Base-by-base conservation (phyloP, 2,888 invertebrate species). In the Aphodius granarius region DNA sequence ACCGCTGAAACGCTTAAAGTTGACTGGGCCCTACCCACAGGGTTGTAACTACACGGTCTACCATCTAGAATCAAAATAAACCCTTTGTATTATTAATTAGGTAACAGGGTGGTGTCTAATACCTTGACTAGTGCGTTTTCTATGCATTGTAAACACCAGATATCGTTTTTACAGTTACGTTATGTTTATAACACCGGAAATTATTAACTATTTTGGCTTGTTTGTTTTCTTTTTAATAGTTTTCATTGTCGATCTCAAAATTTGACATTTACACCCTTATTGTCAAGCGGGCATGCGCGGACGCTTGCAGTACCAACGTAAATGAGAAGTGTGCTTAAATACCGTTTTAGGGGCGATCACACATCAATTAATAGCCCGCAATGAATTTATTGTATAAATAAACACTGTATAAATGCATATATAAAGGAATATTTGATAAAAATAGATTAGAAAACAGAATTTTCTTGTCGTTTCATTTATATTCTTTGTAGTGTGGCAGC, bases 1-100 rank as follows among this genome's bases (percentile, higher is more conserved):
- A 86, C 85, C 68, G 84, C 85, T 13, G 86, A 86, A 18, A 87
- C 87, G 79, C 86, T 87, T 21, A 87, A 81, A 20, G 87, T 83
- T 66, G 87, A 87, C 79, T 86, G 84, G 78, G 86, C 85, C 70
- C 86, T 82, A 20, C 85, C 86, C 21, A 86, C 85, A 66, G 82
- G 79, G 73, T 81, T 81, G 72, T 81, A 80, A 71, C 78, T 78
- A 75, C 79, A 81, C 73, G 81, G 78, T 72, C 78, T 75, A 74
- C 77, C 72, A 75, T 74, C 77, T 79, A 71, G 17, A 71, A 23
- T 6, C 68, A 19, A 68, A 68, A 68, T n/a, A 68, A 68, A 43
- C 20, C 15, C 4, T 68, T 20, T 19, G 1, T 20, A 68, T 18
- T 18, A 78, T 63, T 68, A 20, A 19, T 71, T 63, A 19, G 21